Base-by-base conservation (phyloP, 2,797 vertebrate genomes). In the Lagorchestes hirsutus region DNA sequence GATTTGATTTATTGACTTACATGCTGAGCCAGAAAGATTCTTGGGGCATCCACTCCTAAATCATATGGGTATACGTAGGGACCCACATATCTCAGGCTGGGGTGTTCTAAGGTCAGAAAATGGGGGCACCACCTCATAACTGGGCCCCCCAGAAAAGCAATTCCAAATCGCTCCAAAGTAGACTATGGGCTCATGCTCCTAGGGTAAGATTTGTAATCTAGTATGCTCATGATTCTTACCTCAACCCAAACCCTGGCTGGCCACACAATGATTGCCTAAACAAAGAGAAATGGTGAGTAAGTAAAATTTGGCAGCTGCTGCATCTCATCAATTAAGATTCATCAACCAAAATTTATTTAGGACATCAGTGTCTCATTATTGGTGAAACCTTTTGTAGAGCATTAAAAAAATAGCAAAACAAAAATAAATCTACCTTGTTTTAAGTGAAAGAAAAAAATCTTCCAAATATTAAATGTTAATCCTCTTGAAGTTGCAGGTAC, bases 311-410 rank as follows among this genome's bases (percentile, higher is more conserved):
- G 67, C n/a, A 74, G 67, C 16, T 40, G n/a, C n/a, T 40, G 67
- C 34, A 34, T 74, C n/a, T 40, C 67, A n/a, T 74, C 62, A 74
- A 14, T 62, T 62, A 22, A 31, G 29, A 62, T n/a, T 74, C 16
- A 4, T 16, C 54, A 54, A 40, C 3, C 62, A 46, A 27, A 31
- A 92, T 93, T 94, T 93, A 82, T 92, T 95, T 93, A 91, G 57
- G 62, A 92, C 96, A 34, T 93, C 27, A 94, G 59, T 93, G 34
- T 82, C 95, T 96, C 52, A 87, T 95, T 82, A 87, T 90, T 93
- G 54, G 91, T 93, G 50, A 92, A 95, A 94, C 54, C 34, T 46
- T 95, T 93, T 90, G 93, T 96, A 62, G 29, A 94, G 18, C 67
- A 8, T 40, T 8, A 74, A 74, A 97, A 93, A 59, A 12, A 62